Percentiles rank a stretch among this genome's conserved stretches.
Evolutionary conservation across 2,113 vertebrate genomes (phyloP).

Genomic region (Nyctibius bracteatus): DNA sequence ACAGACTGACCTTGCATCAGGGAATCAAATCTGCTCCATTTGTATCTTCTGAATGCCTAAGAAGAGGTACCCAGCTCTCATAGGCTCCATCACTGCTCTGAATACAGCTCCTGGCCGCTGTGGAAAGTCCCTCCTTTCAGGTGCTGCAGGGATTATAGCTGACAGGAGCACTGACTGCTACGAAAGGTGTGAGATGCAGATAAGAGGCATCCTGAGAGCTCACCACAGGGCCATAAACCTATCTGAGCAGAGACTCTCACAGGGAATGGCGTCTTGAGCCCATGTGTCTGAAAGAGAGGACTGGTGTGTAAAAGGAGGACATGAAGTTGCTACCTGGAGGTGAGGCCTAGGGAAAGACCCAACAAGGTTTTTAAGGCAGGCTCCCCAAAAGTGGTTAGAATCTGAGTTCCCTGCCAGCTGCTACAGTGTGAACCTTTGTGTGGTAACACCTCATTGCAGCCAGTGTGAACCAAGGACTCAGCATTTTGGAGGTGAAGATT

Average conservation of each 20-base stretch:
- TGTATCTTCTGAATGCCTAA: not conserved
- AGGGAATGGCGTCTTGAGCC: not conserved
- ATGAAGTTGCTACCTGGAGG: not conserved
- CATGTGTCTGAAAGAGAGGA: not conserved
- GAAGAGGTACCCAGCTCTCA: not conserved
- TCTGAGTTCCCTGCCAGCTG: not conserved
- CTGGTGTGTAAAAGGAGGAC: not conserved
- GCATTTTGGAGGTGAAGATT: not conserved
- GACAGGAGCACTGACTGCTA: not conserved
- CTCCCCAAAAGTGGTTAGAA: not conserved
- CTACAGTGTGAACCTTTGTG: not conserved
- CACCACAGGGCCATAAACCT: not conserved
- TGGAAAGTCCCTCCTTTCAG: not conserved
- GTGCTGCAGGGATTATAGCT: not conserved
- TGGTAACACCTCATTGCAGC: not conserved
- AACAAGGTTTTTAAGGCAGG: not conserved
- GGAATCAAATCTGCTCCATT: not conserved
- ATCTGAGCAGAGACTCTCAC: not conserved
- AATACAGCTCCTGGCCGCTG: not conserved
- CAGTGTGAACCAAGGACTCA: not conserved
- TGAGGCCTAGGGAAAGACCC: not conserved
- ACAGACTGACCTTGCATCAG: not conserved
- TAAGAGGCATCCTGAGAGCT: not conserved
- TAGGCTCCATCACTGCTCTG: not conserved
- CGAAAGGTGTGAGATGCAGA: not conserved